Evolutionary conservation across 2,797 vertebrate genomes (phyloP), one percentile per base, ranked within the genome.

Genomic region (Coregonus sp.): DNA sequence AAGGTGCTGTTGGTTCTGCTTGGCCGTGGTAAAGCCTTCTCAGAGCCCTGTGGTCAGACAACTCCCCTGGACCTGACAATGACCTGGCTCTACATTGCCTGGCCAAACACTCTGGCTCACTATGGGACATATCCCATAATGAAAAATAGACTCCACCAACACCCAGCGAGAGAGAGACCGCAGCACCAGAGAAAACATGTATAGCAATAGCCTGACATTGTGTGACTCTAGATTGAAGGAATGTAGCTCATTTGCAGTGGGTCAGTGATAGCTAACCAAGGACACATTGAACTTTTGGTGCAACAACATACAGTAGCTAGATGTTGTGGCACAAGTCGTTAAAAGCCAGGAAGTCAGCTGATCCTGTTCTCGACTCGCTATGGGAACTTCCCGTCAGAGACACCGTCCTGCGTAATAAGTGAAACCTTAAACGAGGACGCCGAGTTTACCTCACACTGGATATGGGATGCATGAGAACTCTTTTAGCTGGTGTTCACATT

Each of bases 11-110:
- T 37, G 31, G 14, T 68, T 68, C 29, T 68, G 33, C 31, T 9
- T 9, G 59, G 20, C 31, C 16, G 33, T 15, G 31, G 29, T 29
- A 68, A 68, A 37, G 66, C 66, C 66, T 68, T 68, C 66, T 68
- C 33, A 68, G 31, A 33, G 31, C 15, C 66, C 31, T 68, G 33
- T 35, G 12, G 66, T 33, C 66, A 68, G 66, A 68, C 66, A 33
- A 68, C 66, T 68, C 59, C 59, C 59, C 66, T 37, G 33, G 66
- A 33, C 31, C 16, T 15, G 31, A 31, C 65, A 5, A 63, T 35
- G 29, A 18, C 33, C 66, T 68, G 66, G 29, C 66, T 68, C 66
- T 33, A 33, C 33, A 68, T 68, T 33, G 66, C 66, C 66, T 37
- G 14, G 31, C 14, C 66, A 33, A 68, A 68, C 20, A 18, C 59